Evolutionary conservation across 2,888 invertebrate genomes (phyloP).

Genomic region (Biston stratarius): DNA sequence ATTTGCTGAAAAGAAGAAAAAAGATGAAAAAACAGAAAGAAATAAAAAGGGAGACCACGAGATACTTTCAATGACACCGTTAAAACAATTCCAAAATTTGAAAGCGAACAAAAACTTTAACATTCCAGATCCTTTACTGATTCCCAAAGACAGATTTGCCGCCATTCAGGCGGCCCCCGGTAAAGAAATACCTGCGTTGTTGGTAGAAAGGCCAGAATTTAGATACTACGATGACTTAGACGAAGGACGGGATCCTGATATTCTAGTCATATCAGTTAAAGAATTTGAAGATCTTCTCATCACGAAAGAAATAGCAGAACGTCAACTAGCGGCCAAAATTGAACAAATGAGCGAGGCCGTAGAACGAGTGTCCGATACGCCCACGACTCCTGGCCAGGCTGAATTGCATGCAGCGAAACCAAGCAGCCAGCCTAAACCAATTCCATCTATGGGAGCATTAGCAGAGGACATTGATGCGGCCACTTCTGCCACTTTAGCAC

Average conservation of each 20-base stretch:
- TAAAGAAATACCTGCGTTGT: constrained; percentile 91
- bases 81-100: constrained; percentile 90
- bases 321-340: not conserved
- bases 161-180: constrained; percentile 90
- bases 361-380: constrained; percentile 25
- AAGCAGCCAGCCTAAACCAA: constrained; percentile 65
- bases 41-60: constrained; percentile 76
- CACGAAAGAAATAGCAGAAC: constrained; percentile 1
- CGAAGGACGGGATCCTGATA: constrained; percentile 89
- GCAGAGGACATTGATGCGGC: constrained; percentile 90
- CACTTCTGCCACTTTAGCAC: constrained; percentile 89
- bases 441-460: constrained; percentile 75
- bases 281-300: constrained; percentile 88
- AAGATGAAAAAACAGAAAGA: constrained; percentile 53
- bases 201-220: constrained; percentile 91
- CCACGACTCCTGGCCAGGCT: constrained; percentile 49
- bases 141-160: constrained; percentile 91
- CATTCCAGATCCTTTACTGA: constrained; percentile 93
- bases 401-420: constrained; percentile 56
- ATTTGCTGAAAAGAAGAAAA: constrained; percentile 69
- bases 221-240: constrained; percentile 86
- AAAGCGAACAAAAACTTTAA: constrained; percentile 89
- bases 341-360: not conserved
- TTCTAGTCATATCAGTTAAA: constrained; percentile 89
- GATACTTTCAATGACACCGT: constrained; percentile 82